Evolutionary conservation across 2,888 invertebrate species (phyloP).

Genomic region (Chrysotoxum bicinctum): DNA sequence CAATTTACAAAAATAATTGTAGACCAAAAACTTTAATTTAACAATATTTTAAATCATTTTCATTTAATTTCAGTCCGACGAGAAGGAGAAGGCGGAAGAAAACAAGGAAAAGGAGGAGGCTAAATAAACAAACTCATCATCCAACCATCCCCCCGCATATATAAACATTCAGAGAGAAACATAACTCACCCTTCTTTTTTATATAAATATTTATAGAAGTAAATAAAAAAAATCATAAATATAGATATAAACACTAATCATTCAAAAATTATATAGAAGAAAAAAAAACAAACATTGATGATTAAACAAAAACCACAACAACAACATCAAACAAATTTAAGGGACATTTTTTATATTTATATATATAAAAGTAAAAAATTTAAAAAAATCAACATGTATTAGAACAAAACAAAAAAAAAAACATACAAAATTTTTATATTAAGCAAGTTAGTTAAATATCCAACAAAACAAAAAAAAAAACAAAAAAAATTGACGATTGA

Average conservation of each 20-base stretch:
- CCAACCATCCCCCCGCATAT: constrained; percentile 45
- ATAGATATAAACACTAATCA: constrained; percentile 72
- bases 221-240: constrained; percentile 69
- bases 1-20: too few species aligned
- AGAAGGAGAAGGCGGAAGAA: constrained; percentile 89
- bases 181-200: constrained; percentile 73
- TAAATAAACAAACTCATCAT: constrained; percentile 78
- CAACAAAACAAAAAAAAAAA: constrained; percentile 36
- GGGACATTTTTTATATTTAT: constrained; percentile 73
- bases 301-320: constrained; percentile 52
- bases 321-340: constrained; percentile 66
- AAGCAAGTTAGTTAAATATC: constrained; percentile 73
- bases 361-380: constrained; percentile 76
- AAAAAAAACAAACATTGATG: constrained; percentile 44
- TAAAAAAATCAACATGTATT: constrained; percentile 70
- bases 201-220: constrained; percentile 73
- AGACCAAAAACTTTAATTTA: too few species aligned
- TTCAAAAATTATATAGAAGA: constrained; percentile 67
- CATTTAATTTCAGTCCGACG: constrained; percentile 86
- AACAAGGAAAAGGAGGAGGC: constrained; percentile 86
- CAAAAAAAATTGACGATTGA: constrained; percentile 58
- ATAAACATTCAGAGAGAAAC: constrained; percentile 68
- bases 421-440: constrained; percentile 63
- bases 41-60: too few species aligned
- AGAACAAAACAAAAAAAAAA: constrained; percentile 49